A percentile compares a stretch with the other conserved stretches of the same genome.
These are phyloP conservation scores for Paramisgurnus dabryanus DNA, from an alignment of 2,113 vertebrate genomes.

Conservation along the genomic window DNA sequence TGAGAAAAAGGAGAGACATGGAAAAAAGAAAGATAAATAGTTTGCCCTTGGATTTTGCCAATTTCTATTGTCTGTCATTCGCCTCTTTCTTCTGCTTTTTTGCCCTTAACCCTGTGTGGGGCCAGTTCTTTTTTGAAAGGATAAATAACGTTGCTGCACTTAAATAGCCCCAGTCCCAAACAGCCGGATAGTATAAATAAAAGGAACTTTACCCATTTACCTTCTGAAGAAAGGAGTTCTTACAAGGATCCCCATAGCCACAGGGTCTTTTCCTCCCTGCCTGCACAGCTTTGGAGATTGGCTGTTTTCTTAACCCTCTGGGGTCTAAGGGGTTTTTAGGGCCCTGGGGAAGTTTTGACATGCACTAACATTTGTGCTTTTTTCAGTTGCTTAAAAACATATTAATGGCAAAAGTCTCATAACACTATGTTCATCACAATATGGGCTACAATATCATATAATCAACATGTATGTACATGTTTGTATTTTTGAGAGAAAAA, in stretches of 20 bases:
- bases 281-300: constrained; percentile 80
- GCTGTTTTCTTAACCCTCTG: constrained; percentile 72
- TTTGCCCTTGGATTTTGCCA: constrained; percentile 81
- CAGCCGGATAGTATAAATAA: constrained; percentile 81
- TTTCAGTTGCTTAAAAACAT: no score
- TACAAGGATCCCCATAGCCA: constrained; percentile 80
- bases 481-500: no score
- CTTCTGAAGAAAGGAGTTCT: constrained; percentile 80
- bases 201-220: constrained; percentile 86
- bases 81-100: constrained; percentile 69
- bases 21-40: constrained; percentile 76
- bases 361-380: no score
- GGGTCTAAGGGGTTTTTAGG: no score
- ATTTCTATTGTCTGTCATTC: constrained; percentile 68
- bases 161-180: constrained; percentile 84
- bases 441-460: no score
- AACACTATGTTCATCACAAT: no score
- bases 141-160: constrained; percentile 79
- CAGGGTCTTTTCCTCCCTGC: constrained; percentile 78
- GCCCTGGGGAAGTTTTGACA: no score
- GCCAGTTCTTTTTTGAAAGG: constrained; percentile 77
- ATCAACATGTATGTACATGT: no score
- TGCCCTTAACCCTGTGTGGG: constrained; percentile 75
- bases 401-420: no score
- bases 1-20: constrained; percentile 64